Evolutionary conservation across 1,140 invertebrate genomes (phyloP).

Genomic region (Lordiphosa mommai): DNA sequence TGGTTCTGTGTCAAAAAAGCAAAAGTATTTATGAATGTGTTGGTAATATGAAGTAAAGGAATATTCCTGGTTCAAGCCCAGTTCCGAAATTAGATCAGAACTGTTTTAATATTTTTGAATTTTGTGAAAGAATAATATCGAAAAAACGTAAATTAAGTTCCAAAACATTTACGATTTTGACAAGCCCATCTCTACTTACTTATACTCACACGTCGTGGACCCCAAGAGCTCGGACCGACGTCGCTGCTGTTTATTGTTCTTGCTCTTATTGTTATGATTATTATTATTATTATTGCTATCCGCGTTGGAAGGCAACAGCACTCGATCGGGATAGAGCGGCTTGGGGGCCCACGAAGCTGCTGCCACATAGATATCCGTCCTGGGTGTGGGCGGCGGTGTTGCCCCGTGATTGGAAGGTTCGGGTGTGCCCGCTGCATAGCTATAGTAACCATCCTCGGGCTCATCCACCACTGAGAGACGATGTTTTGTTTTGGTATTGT

Average conservation of each 20-base stretch:
- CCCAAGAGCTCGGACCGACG: slow-evolving; percentile 68
- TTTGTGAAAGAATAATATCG: no score
- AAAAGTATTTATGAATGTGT: no score
- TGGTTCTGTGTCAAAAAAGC: no score
- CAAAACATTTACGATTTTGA: no score
- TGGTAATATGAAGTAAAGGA: no score
- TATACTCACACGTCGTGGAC: slow-evolving; percentile 77
- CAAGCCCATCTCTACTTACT: slow-evolving; percentile 51
- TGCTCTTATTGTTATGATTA: slow-evolving; percentile 24
- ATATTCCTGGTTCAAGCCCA: no score
- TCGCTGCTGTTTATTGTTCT: slow-evolving; percentile 44
- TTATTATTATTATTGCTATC: slow-evolving; percentile 30
- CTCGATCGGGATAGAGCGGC: slow-evolving; percentile 80
- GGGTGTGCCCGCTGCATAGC: slow-evolving; percentile 66
- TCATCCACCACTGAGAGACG: slow-evolving; percentile 60
- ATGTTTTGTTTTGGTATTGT: slow-evolving; percentile 36
- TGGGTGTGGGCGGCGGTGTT: slow-evolving; percentile 34
- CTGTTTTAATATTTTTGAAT: no score
- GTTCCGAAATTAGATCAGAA: no score
- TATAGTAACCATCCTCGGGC: slow-evolving; percentile 73
- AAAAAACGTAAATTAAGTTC: no score
- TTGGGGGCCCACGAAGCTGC: slow-evolving; percentile 83
- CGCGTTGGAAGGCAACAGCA: slow-evolving; percentile 44
- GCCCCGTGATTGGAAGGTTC: slow-evolving; percentile 30
- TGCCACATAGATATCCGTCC: slow-evolving; percentile 81